Percentiles rank a stretch among this genome's conserved stretches.
These are phyloP conservation scores for Catharus minimus DNA, from an alignment of 2,113 vertebrate species.

Conservation along the genomic window DNA sequence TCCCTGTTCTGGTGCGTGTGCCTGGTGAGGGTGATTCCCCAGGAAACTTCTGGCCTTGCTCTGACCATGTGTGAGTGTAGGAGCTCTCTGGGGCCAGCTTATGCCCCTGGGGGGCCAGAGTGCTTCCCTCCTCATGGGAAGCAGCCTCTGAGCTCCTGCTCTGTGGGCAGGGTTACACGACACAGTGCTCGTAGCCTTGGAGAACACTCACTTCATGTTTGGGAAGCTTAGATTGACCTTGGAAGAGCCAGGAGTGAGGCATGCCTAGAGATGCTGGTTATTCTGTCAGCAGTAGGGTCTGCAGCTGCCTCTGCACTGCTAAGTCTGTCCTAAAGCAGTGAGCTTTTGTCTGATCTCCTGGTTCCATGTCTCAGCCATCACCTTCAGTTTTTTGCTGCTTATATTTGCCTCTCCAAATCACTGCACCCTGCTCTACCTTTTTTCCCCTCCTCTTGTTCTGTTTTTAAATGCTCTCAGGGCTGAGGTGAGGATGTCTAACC, in stretches of 20 bases:
- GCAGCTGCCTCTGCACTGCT: rapidly evolving
- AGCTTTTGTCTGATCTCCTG: background rate
- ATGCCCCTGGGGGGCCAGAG: rapidly evolving
- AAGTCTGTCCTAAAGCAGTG: background rate
- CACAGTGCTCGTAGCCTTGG: background rate
- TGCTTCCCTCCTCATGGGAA: rapidly evolving
- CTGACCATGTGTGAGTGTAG: background rate
- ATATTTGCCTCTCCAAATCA: background rate
- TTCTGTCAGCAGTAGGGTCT: background rate
- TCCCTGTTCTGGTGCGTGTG: background rate
- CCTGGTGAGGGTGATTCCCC: background rate
- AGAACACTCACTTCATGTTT: rapidly evolving
- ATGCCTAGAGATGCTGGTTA: rapidly evolving
- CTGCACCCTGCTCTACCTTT: background rate
- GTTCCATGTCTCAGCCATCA: background rate
- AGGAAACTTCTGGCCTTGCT: background rate
- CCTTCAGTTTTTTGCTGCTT: background rate
- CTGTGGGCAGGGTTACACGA: rapidly evolving
- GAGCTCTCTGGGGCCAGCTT: rapidly evolving
- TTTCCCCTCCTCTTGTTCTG: background rate
- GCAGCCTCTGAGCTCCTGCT: background rate
- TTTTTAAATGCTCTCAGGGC: background rate
- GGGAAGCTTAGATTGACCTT: background rate
- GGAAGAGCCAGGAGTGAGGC: background rate
- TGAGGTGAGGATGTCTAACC: background rate